Evolutionary conservation across 2,888 invertebrate genomes (phyloP), one percentile per base, ranked within the genome.

Genomic region (Sepiola atlantica): DNA sequence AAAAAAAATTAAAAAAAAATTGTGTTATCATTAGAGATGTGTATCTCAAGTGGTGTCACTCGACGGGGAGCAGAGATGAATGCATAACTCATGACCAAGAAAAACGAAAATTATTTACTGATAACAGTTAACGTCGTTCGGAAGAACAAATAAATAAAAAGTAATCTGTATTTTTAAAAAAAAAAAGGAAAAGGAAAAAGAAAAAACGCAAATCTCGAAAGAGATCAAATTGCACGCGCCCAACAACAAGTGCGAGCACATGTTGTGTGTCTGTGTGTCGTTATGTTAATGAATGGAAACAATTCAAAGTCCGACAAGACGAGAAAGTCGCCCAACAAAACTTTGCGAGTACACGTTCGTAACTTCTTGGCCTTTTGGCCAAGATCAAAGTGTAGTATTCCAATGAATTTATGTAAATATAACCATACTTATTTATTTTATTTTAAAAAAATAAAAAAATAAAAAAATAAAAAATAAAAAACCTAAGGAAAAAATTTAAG

Each of bases 31-130:
- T 21, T n/a, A 6, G 3, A n/a, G n/a, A 77, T 32, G n/a, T 16
- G 21, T 28, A 61, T 61, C n/a, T 77, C 14, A 77, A 77, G 77
- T 77, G 77, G 14, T 77, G 32, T n/a, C 77, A 77, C 8, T n/a
- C n/a, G 77, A 12, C n/a, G 77, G 77, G 61, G 77, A 32, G 77
- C 45, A 45, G 32, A 77, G n/a, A 77, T 77, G 14, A 77, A 77
- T 77, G 18, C n/a, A 77, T 32, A 77, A 77, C n/a, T 77, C n/a
- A 45, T 45, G 8, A 2, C 45, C 45, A 8, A 45, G 8, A 45
- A 45, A 32, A 77, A 77, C n/a, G n/a, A n/a, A 77, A 77, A 77
- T 77, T n/a, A 77, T 77, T 77, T 77, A 77, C 77, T 77, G 77
- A 77, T 77, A 77, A 77, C 77, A 18, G n/a, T 32, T 32, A 16